Evolutionary conservation across 2,797 vertebrate genomes (phyloP).

Genomic region (Nothura maculosa): DNA sequence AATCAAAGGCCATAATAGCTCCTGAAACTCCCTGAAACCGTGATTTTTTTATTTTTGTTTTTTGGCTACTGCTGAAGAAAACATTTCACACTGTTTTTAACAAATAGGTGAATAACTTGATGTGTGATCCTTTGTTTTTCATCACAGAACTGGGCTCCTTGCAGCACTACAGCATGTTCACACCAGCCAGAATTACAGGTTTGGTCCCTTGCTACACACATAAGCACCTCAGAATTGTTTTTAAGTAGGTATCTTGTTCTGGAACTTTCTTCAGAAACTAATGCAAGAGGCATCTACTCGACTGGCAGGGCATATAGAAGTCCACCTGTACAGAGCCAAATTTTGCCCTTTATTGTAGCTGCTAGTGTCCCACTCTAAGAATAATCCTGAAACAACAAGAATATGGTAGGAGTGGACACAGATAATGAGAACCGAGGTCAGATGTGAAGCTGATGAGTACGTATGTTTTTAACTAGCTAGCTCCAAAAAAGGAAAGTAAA

Average conservation of each 20-base stretch:
- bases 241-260: not conserved
- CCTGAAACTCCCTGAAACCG: not conserved
- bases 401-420: not conserved
- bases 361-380: not conserved
- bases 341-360: not conserved
- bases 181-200: not conserved
- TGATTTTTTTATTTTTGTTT: not conserved
- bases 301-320: not conserved
- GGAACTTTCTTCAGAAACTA: not conserved
- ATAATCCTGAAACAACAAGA: not conserved
- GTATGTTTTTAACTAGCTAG: not conserved
- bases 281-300: not conserved
- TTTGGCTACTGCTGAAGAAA: not conserved
- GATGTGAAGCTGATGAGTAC: not conserved
- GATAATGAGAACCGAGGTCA: not conserved
- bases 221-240: not conserved
- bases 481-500: not conserved
- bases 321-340: not conserved
- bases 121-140: not conserved
- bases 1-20: not conserved
- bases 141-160: accelerated
- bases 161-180: not conserved
- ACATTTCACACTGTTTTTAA: not conserved
- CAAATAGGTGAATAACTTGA: not conserved
- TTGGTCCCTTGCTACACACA: not conserved